These are phyloP conservation scores for Crenichthys baileyi DNA, from an alignment of 2,797 vertebrate species.

Conservation along the genomic window DNA sequence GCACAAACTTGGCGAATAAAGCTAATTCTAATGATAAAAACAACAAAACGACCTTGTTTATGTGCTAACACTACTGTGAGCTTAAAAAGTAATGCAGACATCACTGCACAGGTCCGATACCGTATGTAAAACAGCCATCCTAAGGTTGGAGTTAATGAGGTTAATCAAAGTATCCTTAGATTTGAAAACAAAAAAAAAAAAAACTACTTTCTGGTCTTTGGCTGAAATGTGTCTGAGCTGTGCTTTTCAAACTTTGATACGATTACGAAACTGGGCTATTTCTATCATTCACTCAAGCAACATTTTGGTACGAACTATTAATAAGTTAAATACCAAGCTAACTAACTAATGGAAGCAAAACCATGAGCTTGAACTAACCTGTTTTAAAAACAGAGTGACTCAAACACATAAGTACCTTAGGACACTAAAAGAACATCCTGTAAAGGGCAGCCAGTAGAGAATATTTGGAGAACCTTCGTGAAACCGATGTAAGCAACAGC, in stretches of 20 bases:
- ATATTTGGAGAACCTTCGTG: background rate
- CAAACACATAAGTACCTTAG: background rate
- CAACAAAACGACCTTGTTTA: background rate
- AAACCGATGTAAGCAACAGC: background rate
- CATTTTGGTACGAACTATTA: background rate
- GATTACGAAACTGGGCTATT: background rate
- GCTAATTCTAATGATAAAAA: background rate
- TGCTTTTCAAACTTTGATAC: background rate
- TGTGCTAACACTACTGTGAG: background rate
- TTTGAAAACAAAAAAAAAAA: background rate
- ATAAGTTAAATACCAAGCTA: background rate
- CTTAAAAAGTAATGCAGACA: background rate
- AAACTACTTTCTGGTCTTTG: background rate
- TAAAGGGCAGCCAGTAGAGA: too few species aligned
- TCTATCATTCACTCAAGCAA: background rate
- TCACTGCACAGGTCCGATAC: background rate
- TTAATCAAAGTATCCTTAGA: background rate
- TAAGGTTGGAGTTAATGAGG: background rate
- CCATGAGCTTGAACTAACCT: background rate
- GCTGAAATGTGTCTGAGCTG: background rate
- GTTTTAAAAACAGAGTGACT: background rate
- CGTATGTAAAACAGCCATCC: background rate
- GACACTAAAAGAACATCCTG: background rate
- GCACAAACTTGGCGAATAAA: too few species aligned
- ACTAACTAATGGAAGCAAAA: background rate